These are phyloP conservation scores for Nanger granti DNA, from an alignment of 2,113 vertebrate genomes.

Conservation along the genomic window DNA sequence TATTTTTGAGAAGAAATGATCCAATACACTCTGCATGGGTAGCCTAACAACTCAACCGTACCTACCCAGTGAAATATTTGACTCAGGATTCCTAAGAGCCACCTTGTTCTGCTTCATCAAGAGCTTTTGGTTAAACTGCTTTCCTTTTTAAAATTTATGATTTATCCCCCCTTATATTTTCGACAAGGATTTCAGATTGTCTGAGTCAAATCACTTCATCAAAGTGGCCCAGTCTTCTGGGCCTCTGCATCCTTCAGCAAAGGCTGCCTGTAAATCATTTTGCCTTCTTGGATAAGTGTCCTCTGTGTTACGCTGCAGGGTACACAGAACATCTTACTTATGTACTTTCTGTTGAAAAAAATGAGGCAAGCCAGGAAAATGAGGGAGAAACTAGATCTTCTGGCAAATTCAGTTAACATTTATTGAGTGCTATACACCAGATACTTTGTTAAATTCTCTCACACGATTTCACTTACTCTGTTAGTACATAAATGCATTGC, in stretches of 20 bases:
- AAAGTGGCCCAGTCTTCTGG: not conserved
- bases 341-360: not conserved
- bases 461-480: not conserved
- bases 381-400: not conserved
- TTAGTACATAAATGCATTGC: not conserved
- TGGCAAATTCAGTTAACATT: not conserved
- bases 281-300: not conserved
- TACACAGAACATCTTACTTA: not conserved
- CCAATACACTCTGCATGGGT: not conserved
- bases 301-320: not conserved
- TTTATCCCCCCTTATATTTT: not conserved
- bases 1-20: constrained; percentile 4
- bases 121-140: not conserved
- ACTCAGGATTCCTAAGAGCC: not conserved
- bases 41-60: not conserved
- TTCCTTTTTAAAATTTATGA: not conserved
- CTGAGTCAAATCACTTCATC: not conserved
- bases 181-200: not conserved
- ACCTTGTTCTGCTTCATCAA: not conserved
- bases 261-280: not conserved
- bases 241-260: not conserved
- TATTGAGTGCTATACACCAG: not conserved
- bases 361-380: not conserved
- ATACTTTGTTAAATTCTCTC: not conserved
- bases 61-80: constrained; percentile 7